Evolutionary conservation across 30 jellyfish, hydroid and myxozoan genomes (phyloP), one percentile per base, ranked within the genome.

Genomic region (Clytia hemisphaerica): DNA sequence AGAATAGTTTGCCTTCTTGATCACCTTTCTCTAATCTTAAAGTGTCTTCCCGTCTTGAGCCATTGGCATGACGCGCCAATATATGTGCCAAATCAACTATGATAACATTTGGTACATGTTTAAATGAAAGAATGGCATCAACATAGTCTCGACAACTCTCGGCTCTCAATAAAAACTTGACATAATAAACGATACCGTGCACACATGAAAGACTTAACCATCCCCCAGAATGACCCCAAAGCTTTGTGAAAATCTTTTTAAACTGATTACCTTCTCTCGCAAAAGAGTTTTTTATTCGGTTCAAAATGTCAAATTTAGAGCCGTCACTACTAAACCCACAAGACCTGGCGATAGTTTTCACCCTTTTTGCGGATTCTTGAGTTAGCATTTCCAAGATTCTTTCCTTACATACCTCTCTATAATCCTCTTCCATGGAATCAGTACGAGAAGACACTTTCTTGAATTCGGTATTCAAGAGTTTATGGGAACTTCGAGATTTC

Each of bases 51-150:
- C 24, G 19, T 31, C 60, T 27, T 2, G 60, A n/a, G 30, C 60
- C 60, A 46, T 46, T 46, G 19, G 6, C 60, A 65, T 37, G 74
- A 9, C 34, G 61, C 0, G 80, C 80, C 12, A 76, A 68, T 64
- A 78, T 78, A 72, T 78, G 86, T 27, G 82, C 83, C 92, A 78
- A 65, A 36, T 78, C 92, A 78, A 25, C 26, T 3, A 78, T 58
- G 0, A 68, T 36, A 2, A 78, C 51, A 45, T 66, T 78, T 21
- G 83, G 78, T 4, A 72, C 12, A 40, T 65, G 69, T 46, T 78
- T 78, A 61, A 77, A 29, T 22, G 74, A 32, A 18, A 48, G 60
- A 29, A 77, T 37, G 14, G 58, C 54, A 25, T 64, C 91, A 33
- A 77, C 34, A 28, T 47, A 77, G 58, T 63, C 91, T 15, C 91